Conservation (phyloP, 1,140 invertebrate genomes). For the Branchinecta lindahli region DNA sequence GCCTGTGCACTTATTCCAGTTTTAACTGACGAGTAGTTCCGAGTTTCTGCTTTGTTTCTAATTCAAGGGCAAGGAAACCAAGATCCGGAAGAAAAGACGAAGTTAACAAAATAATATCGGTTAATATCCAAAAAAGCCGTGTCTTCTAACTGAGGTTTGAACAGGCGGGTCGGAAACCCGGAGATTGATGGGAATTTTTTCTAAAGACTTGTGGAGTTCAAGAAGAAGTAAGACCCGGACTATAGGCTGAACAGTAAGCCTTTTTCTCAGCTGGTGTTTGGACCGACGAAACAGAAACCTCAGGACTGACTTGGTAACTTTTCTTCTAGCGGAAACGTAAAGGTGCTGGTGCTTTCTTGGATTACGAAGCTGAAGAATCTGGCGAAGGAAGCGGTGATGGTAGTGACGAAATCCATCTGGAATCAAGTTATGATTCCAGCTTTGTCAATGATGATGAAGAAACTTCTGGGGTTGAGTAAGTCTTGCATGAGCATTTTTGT, state of each 20-base stretch:
- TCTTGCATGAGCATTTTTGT: too few relatives aligned
- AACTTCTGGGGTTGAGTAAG: not conserved
- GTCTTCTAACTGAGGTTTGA: too few relatives aligned
- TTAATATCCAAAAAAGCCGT: too few relatives aligned
- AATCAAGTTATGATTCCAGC: not conserved
- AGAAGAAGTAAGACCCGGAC: not conserved
- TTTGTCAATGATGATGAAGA: not conserved
- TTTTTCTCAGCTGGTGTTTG: not conserved
- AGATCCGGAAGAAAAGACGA: too few relatives aligned
- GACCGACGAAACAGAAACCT: not conserved
- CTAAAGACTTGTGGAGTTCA: not conserved
- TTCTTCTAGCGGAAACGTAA: not conserved
- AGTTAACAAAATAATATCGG: too few relatives aligned
- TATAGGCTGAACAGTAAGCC: not conserved
- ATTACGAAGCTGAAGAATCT: not conserved
- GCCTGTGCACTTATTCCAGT: too few relatives aligned
- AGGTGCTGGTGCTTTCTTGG: not conserved
- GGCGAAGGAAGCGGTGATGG: not conserved
- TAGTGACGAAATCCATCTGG: not conserved
- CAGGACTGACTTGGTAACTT: not conserved
- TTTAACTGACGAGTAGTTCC: too few relatives aligned
- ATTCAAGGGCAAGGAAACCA: too few relatives aligned
- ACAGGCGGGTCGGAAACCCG: too few relatives aligned
- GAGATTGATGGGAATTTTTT: too few relatives aligned
- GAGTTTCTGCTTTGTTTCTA: too few relatives aligned